Evolutionary conservation across 2,113 vertebrate species (phyloP).

Genomic region (Orcinus orca): DNA sequence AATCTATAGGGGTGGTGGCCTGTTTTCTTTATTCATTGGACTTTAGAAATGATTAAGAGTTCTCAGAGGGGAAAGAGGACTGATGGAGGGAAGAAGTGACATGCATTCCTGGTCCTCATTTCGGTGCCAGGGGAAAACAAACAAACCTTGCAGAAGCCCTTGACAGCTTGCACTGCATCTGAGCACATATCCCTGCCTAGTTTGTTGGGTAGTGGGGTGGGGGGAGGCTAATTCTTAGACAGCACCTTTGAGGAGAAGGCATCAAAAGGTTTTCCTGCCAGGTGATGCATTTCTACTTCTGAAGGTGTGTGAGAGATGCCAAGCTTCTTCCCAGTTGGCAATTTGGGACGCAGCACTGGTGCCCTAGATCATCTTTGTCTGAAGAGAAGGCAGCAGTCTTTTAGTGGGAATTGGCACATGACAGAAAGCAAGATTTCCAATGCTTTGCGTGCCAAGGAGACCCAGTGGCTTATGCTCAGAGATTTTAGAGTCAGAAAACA

Average conservation of each 20-base stretch:
- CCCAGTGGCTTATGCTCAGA: neutral
- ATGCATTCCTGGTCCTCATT: neutral
- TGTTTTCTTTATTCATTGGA: slow-evolving; percentile 16
- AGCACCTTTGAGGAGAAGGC: neutral
- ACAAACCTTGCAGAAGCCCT: neutral
- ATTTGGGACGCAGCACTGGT: neutral
- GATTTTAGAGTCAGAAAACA: neutral
- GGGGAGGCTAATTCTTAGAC: neutral
- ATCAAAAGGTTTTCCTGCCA: slow-evolving; percentile 12
- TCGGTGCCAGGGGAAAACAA: neutral
- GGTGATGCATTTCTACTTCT: neutral
- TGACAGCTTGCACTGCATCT: neutral
- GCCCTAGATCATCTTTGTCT: neutral
- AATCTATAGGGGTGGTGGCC: neutral
- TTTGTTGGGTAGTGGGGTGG: too few species aligned
- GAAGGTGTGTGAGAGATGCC: neutral
- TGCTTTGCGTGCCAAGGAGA: neutral
- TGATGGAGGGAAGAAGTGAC: neutral
- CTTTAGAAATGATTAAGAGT: slow-evolving; percentile 51
- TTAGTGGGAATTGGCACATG: neutral
- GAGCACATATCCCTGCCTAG: neutral
- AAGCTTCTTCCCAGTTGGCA: neutral
- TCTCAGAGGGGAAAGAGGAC: neutral
- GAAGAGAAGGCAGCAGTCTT: neutral
- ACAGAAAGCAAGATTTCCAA: neutral